These are phyloP conservation scores for Stomatorhinus ivindoensis DNA, from an alignment of 2,113 vertebrate species.

Conservation along the genomic window DNA sequence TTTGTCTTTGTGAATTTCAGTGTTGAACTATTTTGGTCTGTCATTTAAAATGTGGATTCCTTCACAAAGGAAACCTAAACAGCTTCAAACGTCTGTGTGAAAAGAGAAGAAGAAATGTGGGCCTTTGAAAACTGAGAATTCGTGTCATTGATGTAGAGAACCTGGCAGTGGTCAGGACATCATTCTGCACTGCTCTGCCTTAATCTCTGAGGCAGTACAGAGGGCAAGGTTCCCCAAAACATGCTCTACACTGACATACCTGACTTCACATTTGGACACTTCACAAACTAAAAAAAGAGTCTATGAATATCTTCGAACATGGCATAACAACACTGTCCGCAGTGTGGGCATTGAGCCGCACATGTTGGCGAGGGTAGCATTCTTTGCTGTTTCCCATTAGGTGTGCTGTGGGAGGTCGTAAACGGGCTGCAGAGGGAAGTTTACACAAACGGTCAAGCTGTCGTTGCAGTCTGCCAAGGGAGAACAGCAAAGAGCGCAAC, in stretches of 20 bases:
- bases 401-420: slow-evolving; percentile 7
- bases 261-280: background rate
- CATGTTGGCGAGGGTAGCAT: background rate
- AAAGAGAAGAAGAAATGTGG: background rate
- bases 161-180: background rate
- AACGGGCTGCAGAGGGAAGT: background rate
- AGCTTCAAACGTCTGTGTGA: background rate
- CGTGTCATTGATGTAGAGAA: background rate
- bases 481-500: background rate
- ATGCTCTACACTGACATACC: background rate
- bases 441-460: slow-evolving; percentile 15
- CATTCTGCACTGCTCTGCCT: background rate
- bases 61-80: background rate
- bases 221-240: background rate
- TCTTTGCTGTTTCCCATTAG: slow-evolving; percentile 11
- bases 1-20: background rate
- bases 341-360: background rate
- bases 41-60: background rate
- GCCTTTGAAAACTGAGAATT: background rate
- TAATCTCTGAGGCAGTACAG: background rate
- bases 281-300: background rate
- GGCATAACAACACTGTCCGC: background rate
- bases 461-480: background rate
- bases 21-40: background rate
- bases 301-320: background rate